Evolutionary conservation across 2,888 invertebrate species (phyloP).

Genomic region (Trichogramma evanescens): DNA sequence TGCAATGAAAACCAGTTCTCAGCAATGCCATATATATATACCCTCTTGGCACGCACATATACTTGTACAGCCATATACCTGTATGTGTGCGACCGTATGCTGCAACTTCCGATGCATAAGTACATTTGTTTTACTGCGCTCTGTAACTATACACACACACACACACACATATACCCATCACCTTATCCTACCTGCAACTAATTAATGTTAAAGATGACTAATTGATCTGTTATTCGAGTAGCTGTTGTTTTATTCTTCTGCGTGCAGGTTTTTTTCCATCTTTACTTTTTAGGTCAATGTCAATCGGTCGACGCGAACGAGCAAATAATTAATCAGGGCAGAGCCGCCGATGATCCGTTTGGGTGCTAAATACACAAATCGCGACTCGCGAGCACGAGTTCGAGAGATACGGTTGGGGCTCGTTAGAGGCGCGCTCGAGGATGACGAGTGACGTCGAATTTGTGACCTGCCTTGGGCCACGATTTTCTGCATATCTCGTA

Average conservation of each 20-base stretch:
- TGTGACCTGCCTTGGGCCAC: neutral
- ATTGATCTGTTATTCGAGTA: conserved; percentile 23
- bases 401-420: neutral
- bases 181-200: conserved; percentile 5
- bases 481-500: too few relatives aligned
- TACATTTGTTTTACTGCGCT: too few relatives aligned
- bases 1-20: too few relatives aligned
- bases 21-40: too few relatives aligned
- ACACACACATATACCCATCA: conserved; percentile 6
- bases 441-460: neutral
- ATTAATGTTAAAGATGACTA: conserved; percentile 25
- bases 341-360: neutral
- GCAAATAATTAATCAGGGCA: conserved; percentile 14
- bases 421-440: neutral
- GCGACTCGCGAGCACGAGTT: neutral
- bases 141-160: conserved; percentile 11
- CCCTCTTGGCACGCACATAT: too few relatives aligned
- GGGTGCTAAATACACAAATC: neutral
- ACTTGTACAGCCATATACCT: neutral
- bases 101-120: conserved; percentile 7
- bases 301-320: neutral
- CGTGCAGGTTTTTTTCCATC: neutral
- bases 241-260: neutral
- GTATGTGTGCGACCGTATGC: neutral
- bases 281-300: conserved; percentile 15